These are phyloP conservation scores for Tragelaphus strepsiceros DNA, from an alignment of 2,113 vertebrate genomes.

Conservation along the genomic window DNA sequence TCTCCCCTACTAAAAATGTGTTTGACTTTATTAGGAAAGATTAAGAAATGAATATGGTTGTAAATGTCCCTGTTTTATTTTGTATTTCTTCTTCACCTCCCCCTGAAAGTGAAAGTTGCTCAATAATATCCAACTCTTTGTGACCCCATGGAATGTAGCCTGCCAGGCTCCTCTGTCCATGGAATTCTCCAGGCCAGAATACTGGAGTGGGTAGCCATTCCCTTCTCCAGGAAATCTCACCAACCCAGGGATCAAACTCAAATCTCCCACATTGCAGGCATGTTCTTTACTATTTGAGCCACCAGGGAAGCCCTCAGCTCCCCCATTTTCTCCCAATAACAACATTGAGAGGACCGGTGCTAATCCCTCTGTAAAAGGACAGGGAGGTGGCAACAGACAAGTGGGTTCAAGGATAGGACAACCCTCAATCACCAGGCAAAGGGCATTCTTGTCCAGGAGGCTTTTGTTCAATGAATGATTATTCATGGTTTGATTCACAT, in stretches of 20 bases:
- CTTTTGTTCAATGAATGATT: neutral
- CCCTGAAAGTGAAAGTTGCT: neutral
- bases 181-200: neutral
- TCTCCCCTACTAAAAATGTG: neutral
- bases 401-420: fast-evolving
- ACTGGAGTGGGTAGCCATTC: neutral
- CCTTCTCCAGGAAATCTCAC: neutral
- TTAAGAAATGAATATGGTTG: neutral
- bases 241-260: neutral
- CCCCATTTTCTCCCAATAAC: neutral
- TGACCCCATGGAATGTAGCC: neutral
- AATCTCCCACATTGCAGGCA: neutral
- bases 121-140: neutral
- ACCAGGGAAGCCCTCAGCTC: neutral
- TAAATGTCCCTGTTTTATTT: neutral
- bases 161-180: neutral
- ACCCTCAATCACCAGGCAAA: neutral
- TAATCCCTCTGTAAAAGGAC: neutral
- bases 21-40: neutral
- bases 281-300: neutral
- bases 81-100: neutral
- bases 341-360: neutral
- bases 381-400: neutral
- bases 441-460: neutral
- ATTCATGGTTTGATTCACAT: neutral